These are phyloP conservation scores for Scaptomyza pallida DNA, from an alignment of 1,140 invertebrate genomes.

Conservation along the genomic window DNA sequence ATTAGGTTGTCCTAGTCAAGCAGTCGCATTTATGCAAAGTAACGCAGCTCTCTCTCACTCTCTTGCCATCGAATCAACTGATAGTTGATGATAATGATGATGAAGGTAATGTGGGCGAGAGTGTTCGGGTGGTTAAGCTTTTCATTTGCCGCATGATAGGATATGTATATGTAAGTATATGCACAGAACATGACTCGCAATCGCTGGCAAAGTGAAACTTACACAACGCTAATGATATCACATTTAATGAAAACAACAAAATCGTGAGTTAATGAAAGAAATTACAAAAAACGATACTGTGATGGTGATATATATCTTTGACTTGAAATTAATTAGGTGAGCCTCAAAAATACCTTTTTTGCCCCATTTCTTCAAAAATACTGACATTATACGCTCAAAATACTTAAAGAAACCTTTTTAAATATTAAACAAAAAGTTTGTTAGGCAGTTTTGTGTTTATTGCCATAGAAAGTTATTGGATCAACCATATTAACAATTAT, in stretches of 20 bases:
- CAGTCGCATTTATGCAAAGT: conserved; percentile 59
- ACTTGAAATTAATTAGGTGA: not conserved
- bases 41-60: conserved; percentile 3
- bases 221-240: not conserved
- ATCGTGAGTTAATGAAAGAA: not conserved
- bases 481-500: too few species aligned
- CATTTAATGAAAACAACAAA: not conserved
- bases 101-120: conserved; percentile 5
- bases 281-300: not conserved
- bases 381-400: too few species aligned
- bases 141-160: conserved; percentile 32
- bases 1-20: conserved; percentile 58
- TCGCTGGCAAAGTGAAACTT: not conserved
- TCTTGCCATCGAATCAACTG: not conserved
- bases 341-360: too few species aligned
- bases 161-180: conserved; percentile 12
- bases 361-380: too few species aligned
- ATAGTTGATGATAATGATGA: conserved; percentile 13
- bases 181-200: conserved; percentile 1
- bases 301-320: not conserved
- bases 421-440: too few species aligned
- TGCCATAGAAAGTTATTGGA: too few species aligned
- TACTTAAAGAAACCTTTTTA: too few species aligned
- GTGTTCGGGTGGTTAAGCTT: conserved; percentile 15
- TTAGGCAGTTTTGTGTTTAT: too few species aligned